Percentiles rank a stretch among this genome's conserved stretches.
Conservation (phyloP, 2,113 vertebrate genomes). For the Hypomesus transpacificus region DNA sequence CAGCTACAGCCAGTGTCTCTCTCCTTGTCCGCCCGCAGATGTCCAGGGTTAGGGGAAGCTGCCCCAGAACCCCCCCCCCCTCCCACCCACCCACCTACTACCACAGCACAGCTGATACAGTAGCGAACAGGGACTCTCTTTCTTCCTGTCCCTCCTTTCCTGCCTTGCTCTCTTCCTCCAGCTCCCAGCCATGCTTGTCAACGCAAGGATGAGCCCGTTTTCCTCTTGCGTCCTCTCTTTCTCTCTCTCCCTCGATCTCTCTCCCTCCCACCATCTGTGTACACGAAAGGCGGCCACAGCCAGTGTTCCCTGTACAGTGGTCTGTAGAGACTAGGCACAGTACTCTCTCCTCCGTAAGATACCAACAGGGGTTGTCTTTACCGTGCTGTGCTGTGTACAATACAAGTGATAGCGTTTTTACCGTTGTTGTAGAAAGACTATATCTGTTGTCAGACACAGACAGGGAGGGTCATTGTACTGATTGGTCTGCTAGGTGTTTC, state of each 20-base stretch:
- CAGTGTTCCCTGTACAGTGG: background rate
- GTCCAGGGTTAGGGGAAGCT: too few species aligned
- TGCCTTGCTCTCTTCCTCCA: background rate
- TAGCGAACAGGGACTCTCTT: background rate
- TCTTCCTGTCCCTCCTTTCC: background rate
- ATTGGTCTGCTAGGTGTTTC: background rate
- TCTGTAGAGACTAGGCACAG: background rate
- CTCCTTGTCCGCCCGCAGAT: too few species aligned
- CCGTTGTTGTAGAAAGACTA: too few species aligned
- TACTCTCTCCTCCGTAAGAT: too few species aligned
- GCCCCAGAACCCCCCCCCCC: background rate
- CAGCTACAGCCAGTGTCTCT: conserved; percentile 29
- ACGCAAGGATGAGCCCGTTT: background rate
- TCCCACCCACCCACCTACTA: background rate
- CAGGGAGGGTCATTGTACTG: too few species aligned
- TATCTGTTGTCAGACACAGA: too few species aligned
- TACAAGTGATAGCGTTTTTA: too few species aligned
- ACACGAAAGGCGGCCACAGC: background rate
- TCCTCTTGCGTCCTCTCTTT: background rate
- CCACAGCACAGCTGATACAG: background rate
- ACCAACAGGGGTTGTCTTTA: too few species aligned
- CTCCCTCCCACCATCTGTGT: background rate
- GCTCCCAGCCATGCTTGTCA: background rate
- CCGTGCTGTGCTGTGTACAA: too few species aligned
- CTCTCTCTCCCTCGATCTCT: background rate